Percentiles rank a stretch among this genome's conserved stretches.
phyloP scores from a whole-genome alignment of 2,113 vertebrate genomes.

The Pedionomus torquatus region DNA sequence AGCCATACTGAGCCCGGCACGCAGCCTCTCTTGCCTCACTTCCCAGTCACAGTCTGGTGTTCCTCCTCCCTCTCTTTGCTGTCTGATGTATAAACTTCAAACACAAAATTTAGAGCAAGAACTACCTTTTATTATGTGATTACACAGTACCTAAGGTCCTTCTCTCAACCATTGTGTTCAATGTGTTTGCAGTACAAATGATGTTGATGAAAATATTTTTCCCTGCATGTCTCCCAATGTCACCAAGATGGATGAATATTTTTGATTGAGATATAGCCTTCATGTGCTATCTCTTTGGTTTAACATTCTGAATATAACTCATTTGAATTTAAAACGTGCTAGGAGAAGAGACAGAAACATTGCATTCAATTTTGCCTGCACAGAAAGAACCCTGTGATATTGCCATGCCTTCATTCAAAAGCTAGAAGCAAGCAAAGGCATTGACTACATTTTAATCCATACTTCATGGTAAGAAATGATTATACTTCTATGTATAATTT shows the following conservation, averaged over 20 bases:
- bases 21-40: not conserved
- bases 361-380: not conserved
- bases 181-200: not conserved
- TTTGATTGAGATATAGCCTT: not conserved
- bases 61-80: not conserved
- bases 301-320: not conserved
- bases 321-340: not conserved
- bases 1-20: not conserved
- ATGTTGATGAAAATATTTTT: not conserved
- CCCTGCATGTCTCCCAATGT: not conserved
- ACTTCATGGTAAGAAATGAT: not conserved
- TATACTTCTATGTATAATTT: not conserved
- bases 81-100: not conserved
- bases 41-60: not conserved
- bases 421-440: not conserved
- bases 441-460: not conserved
- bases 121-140: not conserved
- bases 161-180: not conserved
- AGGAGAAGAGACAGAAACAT: not conserved
- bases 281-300: not conserved
- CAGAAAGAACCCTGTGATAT: accelerated
- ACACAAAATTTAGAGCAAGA: not conserved
- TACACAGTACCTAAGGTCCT: not conserved
- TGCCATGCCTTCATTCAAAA: not conserved
- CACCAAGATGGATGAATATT: not conserved